Evolutionary conservation across 2,888 invertebrate genomes (phyloP).

Genomic region (Lochmaea crataegi): DNA sequence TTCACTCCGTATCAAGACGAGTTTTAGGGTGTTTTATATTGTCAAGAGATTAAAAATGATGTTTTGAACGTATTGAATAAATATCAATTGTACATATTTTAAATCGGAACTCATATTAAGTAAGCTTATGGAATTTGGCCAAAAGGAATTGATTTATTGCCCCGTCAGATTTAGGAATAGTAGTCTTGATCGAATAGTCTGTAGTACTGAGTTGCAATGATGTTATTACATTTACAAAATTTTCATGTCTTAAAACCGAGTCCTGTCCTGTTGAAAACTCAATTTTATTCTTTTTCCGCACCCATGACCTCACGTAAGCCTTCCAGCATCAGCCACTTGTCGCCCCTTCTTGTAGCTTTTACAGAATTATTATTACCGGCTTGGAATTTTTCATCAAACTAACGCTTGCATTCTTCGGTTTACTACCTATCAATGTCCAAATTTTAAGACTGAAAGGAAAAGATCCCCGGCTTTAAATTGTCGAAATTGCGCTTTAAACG

Average conservation of each 20-base stretch:
- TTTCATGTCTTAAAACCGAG: not conserved
- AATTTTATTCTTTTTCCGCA: constrained; percentile 55
- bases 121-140: too few relatives aligned
- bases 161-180: too few relatives aligned
- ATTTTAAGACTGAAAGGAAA: constrained; percentile 29
- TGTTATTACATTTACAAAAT: too few relatives aligned
- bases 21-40: too few relatives aligned
- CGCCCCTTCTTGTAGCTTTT: constrained; percentile 46
- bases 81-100: too few relatives aligned
- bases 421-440: constrained; percentile 37
- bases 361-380: constrained; percentile 50
- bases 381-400: constrained; percentile 52
- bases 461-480: constrained; percentile 16
- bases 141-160: too few relatives aligned
- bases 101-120: too few relatives aligned
- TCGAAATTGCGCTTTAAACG: constrained; percentile 11
- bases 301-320: constrained; percentile 57
- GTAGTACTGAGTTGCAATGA: too few relatives aligned
- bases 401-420: constrained; percentile 36
- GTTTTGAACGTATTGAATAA: too few relatives aligned
- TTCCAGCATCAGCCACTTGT: constrained; percentile 47
- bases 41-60: too few relatives aligned
- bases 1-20: too few relatives aligned
- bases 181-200: too few relatives aligned
- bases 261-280: constrained; percentile 24